These are phyloP conservation scores for Cynocephalus volans DNA, from an alignment of 2,113 vertebrate genomes.

Conservation along the genomic window DNA sequence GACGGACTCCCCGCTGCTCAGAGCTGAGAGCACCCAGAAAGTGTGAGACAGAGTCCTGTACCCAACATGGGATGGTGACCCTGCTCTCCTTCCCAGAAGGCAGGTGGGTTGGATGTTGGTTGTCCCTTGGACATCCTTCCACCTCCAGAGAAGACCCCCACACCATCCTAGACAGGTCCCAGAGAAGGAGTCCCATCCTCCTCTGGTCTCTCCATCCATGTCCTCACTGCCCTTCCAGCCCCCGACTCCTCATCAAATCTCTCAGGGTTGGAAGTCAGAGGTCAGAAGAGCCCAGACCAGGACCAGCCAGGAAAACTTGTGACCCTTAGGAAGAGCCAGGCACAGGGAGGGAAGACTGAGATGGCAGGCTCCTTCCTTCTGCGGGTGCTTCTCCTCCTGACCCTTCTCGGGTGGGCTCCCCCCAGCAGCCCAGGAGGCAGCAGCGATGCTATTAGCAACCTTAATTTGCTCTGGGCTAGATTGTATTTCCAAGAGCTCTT, in stretches of 20 bases:
- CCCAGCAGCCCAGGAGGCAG: neutral
- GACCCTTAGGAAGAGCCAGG: neutral
- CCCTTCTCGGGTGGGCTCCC: neutral
- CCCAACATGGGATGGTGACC: neutral
- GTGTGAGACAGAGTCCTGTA: neutral
- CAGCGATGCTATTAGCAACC: conserved; percentile 46
- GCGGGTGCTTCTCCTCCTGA: neutral
- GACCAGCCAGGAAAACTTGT: neutral
- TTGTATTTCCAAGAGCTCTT: conserved; percentile 81
- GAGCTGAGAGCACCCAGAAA: too few relatives aligned
- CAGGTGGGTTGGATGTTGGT: neutral
- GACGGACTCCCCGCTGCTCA: neutral
- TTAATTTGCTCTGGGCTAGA: conserved; percentile 74
- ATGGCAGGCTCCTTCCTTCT: neutral
- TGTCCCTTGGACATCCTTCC: neutral
- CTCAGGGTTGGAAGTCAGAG: neutral
- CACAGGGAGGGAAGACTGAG: neutral
- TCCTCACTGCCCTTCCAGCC: neutral
- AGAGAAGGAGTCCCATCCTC: neutral
- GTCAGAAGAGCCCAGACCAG: neutral
- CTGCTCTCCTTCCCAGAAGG: neutral
- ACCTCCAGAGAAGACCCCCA: neutral
- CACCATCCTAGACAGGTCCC: neutral
- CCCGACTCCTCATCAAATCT: neutral
- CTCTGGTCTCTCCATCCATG: neutral